These are phyloP conservation scores for Drosophila ficusphila DNA, from an alignment of 1,140 invertebrate species.

Conservation along the genomic window DNA sequence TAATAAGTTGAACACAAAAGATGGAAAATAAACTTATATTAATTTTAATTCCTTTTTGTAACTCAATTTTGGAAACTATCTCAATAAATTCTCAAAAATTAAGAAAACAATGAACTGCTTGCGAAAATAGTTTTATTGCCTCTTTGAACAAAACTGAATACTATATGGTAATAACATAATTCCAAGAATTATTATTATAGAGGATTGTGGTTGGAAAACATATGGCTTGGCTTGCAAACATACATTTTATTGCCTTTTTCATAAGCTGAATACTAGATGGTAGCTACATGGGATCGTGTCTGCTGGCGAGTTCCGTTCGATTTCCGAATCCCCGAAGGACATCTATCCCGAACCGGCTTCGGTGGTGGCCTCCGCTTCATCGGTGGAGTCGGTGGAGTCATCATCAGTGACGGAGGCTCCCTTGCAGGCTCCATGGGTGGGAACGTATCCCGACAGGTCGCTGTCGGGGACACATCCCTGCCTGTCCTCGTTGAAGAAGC, in stretches of 20 bases:
- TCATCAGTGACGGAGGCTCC: slow-evolving; percentile 3
- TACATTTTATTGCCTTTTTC: slow-evolving; percentile 17
- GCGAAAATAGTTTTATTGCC: slow-evolving; percentile 4
- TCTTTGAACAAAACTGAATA: slow-evolving; percentile 23
- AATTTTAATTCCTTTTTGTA: too few relatives aligned
- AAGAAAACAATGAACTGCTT: not conserved
- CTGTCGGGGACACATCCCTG: slow-evolving; percentile 7
- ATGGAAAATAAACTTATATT: too few relatives aligned
- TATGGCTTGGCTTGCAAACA: slow-evolving; percentile 20
- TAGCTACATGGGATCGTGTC: slow-evolving; percentile 2
- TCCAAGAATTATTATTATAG: too few relatives aligned
- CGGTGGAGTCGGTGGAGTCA: too few relatives aligned
- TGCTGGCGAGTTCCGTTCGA: slow-evolving; percentile 5
- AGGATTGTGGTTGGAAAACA: too few relatives aligned
- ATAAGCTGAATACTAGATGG: slow-evolving; percentile 25
- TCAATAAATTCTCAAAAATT: too few relatives aligned
- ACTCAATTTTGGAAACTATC: too few relatives aligned
- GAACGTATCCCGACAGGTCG: not conserved
- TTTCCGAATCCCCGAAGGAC: too few relatives aligned
- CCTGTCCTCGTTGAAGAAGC: slow-evolving; percentile 34
- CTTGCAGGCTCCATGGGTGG: slow-evolving; percentile 23
- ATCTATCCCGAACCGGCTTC: too few relatives aligned
- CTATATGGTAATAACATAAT: slow-evolving; percentile 16
- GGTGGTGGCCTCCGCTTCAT: not conserved
- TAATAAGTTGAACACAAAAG: too few relatives aligned